Percentiles rank a stretch among this genome's conserved stretches.
Evolutionary conservation across 2,113 vertebrate genomes (phyloP).

Genomic region (Typhlomys cinereus): DNA sequence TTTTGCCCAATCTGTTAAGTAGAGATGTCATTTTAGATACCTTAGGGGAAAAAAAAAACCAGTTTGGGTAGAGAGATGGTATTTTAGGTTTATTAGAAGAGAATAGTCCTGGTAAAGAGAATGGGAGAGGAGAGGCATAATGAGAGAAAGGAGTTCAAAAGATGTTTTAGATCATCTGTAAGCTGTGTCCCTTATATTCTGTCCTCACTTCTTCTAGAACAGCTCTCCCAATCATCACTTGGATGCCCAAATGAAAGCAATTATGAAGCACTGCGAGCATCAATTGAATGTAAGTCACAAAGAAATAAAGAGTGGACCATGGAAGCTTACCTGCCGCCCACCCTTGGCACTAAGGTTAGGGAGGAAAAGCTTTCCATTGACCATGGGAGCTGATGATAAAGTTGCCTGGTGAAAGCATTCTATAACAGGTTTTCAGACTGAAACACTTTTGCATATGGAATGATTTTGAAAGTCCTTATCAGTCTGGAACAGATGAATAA

Average conservation of each 20-base stretch:
- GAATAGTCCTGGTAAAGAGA: neutral
- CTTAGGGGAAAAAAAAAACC: neutral
- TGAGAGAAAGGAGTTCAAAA: neutral
- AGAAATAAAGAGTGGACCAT: neutral
- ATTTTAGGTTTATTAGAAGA: neutral
- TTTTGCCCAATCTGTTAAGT: neutral
- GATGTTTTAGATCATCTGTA: neutral
- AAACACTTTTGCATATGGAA: conserved; percentile 39
- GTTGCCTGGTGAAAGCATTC: neutral
- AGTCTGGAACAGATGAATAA: neutral
- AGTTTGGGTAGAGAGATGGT: neutral
- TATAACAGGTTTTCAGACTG: neutral
- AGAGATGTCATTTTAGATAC: neutral
- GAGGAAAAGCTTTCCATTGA: neutral
- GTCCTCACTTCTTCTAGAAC: neutral
- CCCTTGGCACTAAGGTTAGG: neutral
- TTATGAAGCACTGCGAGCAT: neutral
- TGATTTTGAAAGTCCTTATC: conserved; percentile 50
- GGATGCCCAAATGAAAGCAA: neutral
- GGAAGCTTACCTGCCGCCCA: neutral
- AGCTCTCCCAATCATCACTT: neutral
- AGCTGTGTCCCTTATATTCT: neutral
- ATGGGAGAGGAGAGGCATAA: neutral
- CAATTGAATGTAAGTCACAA: neutral
- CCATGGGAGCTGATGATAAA: neutral